A percentile compares a stretch with the other conserved stretches of the same genome.
phyloP scores from a whole-genome alignment of 2,888 invertebrate species.

The Norana najaformis region DNA sequence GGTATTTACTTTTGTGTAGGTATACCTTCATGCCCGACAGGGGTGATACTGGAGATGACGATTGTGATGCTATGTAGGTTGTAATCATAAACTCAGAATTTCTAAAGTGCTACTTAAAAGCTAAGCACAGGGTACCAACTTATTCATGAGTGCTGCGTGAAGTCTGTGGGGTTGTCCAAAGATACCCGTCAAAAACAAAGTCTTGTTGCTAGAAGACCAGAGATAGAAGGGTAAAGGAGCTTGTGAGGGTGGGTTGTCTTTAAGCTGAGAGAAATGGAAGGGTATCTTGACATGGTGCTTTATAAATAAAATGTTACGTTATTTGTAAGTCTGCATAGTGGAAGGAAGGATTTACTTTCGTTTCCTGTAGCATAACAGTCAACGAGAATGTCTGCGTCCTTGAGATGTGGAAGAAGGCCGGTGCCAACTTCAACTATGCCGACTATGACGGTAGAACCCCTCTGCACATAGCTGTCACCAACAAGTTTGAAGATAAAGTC shows the following conservation, averaged over 20 bases:
- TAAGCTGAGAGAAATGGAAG: no score
- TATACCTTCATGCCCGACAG: not conserved
- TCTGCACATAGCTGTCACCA: constrained; percentile 47
- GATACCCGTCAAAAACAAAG: no score
- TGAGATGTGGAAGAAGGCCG: constrained; percentile 55
- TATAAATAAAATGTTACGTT: not conserved
- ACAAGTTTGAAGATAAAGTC: constrained; percentile 38
- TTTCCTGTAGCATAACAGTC: not conserved
- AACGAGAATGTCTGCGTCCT: constrained; percentile 45
- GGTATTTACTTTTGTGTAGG: not conserved
- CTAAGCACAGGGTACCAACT: no score
- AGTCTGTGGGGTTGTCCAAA: no score
- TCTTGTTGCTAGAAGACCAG: no score
- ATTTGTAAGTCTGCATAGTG: not conserved
- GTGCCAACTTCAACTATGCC: constrained; percentile 51
- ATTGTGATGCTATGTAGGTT: not conserved
- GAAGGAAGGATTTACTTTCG: no score
- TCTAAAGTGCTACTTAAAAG: no score
- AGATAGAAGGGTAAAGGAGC: no score
- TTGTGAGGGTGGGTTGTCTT: no score
- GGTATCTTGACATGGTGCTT: not conserved
- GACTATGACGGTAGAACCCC: constrained; percentile 55
- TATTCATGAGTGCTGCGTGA: no score
- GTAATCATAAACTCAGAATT: no score
- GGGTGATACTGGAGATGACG: not conserved